A percentile compares a stretch with the other conserved stretches of the same genome.
Evolutionary conservation across 2,888 invertebrate species (phyloP).

Genomic region (Poecilus cupreus): DNA sequence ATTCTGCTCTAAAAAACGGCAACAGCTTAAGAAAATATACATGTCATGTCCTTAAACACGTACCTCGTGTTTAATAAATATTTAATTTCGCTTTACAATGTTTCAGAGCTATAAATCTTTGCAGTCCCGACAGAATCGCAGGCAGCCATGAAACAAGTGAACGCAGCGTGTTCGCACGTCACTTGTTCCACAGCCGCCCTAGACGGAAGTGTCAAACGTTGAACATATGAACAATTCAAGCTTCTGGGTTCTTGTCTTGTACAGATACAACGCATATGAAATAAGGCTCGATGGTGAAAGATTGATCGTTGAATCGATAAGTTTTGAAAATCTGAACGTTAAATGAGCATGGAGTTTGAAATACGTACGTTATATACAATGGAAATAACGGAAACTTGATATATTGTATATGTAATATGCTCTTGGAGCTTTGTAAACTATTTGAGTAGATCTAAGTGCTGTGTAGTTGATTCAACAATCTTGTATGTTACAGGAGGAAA

Average conservation of each 20-base stretch:
- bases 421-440: background rate
- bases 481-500: background rate
- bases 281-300: background rate
- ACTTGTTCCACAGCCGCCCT: background rate
- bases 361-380: background rate
- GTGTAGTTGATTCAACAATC: background rate
- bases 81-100: background rate
- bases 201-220: background rate
- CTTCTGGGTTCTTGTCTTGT: background rate
- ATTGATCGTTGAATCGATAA: background rate
- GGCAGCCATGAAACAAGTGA: background rate
- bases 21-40: no score
- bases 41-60: background rate
- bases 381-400: background rate
- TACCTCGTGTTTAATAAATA: background rate
- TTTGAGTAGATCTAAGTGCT: background rate
- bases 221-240: background rate
- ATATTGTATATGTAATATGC: background rate
- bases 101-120: background rate
- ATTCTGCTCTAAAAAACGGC: no score
- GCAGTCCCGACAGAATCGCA: background rate
- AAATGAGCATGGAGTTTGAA: background rate
- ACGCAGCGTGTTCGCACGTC: background rate
- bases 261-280: background rate
- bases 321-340: background rate